Evolutionary conservation across 2,888 invertebrate species (phyloP).

Genomic region (Emmelina monodactyla): DNA sequence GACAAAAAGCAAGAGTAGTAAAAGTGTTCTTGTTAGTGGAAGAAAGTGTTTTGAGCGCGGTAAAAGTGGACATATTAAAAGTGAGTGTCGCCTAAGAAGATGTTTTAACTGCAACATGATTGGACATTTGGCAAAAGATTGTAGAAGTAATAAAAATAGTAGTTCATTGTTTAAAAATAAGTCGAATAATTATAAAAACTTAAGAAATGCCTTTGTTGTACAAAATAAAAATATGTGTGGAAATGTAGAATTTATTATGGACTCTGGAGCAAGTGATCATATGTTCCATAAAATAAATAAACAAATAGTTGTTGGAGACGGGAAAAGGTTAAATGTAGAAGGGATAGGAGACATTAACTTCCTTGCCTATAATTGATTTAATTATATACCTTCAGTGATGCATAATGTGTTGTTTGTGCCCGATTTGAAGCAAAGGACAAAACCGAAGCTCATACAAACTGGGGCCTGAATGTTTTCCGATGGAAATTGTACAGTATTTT

Average conservation of each 20-base stretch:
- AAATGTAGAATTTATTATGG: conserved; percentile 1
- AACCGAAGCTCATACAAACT: no score
- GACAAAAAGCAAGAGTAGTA: background rate
- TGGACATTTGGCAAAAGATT: background rate
- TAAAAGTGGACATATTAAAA: background rate
- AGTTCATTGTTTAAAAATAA: no score
- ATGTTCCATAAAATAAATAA: conserved; percentile 1
- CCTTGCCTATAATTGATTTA: background rate
- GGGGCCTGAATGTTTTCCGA: no score
- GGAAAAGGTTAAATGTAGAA: background rate
- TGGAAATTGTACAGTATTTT: no score
- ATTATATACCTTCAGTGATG: background rate
- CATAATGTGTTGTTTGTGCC: conserved; percentile 8
- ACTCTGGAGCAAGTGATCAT: conserved; percentile 4
- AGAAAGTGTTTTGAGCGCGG: conserved; percentile 2
- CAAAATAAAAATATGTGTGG: no score
- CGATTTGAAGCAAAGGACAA: no score
- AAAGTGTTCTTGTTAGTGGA: background rate
- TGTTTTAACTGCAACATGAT: background rate
- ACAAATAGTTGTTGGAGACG: background rate
- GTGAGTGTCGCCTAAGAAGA: background rate
- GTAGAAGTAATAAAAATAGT: background rate
- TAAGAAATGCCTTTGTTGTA: no score
- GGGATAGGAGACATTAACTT: conserved; percentile 1
- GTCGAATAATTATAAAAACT: no score